Conservation (phyloP, 1,140 invertebrate genomes). For the Pinna nobilis region DNA sequence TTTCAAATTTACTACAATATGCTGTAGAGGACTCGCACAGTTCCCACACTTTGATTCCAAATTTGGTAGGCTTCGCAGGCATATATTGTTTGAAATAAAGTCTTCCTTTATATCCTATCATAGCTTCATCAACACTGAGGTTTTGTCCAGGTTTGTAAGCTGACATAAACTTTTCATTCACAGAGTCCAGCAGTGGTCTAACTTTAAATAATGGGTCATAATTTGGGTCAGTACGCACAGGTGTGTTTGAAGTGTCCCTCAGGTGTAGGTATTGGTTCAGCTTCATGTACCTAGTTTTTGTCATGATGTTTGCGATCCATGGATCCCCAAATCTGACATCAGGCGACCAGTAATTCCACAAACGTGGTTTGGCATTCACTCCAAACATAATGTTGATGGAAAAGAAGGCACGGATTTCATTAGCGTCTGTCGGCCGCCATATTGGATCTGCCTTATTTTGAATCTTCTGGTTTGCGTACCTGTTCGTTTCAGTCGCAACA, state of each 20-base stretch:
- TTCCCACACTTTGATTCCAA: slow-evolving; percentile 26
- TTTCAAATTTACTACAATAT: slow-evolving; percentile 1
- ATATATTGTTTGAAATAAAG: no score
- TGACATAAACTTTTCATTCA: neutral
- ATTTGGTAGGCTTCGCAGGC: no score
- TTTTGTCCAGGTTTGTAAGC: slow-evolving; percentile 8
- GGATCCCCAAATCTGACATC: neutral
- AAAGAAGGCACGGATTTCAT: neutral
- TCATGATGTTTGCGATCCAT: neutral
- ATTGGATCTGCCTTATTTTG: neutral
- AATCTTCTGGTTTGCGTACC: neutral
- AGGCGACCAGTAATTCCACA: neutral
- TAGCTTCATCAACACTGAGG: no score
- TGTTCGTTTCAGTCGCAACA: neutral
- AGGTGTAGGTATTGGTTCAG: slow-evolving; percentile 8
- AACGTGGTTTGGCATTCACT: neutral
- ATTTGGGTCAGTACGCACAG: neutral
- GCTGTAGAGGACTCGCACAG: neutral
- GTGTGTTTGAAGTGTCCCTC: slow-evolving; percentile 4
- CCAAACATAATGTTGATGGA: neutral
- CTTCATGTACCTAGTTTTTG: neutral
- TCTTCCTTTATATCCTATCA: slow-evolving; percentile 10
- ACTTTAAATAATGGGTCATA: slow-evolving; percentile 6
- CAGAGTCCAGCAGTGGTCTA: neutral
- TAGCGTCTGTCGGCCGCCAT: neutral